Conservation (phyloP, 2,113 vertebrate genomes). For the Andinoacara biseriatus region DNA sequence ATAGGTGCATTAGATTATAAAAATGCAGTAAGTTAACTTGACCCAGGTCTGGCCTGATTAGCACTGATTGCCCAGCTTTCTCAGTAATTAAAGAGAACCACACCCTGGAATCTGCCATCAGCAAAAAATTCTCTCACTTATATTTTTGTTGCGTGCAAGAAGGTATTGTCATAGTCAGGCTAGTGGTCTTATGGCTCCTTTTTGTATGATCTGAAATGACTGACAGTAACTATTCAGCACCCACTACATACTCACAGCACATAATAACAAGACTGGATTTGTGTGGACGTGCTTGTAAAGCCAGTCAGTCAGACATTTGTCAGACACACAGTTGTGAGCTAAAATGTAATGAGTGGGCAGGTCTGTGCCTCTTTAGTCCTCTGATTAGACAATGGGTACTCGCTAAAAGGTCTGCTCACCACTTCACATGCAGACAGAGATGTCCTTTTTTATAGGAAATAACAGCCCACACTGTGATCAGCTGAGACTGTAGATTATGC, state of each 20-base stretch:
- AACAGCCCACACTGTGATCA: constrained; percentile 5
- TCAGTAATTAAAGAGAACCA: neutral
- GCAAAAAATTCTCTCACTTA: neutral
- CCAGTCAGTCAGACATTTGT: constrained; percentile 20
- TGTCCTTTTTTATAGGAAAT: neutral
- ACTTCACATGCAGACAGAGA: constrained; percentile 23
- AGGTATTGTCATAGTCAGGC: neutral
- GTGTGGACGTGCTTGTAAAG: constrained; percentile 20
- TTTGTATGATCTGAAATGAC: constrained; percentile 23
- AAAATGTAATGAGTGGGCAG: constrained; percentile 37
- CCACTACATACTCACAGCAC: neutral
- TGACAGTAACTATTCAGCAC: constrained; percentile 27
- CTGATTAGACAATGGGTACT: constrained; percentile 38
- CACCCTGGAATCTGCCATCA: neutral
- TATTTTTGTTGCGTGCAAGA: neutral
- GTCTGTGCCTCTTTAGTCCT: constrained; percentile 19
- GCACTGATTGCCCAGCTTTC: neutral
- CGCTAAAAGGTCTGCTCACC: neutral
- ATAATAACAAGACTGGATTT: constrained; percentile 37
- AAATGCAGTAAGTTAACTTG: neutral
- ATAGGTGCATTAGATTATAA: neutral
- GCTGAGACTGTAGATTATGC: neutral
- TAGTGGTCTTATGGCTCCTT: neutral
- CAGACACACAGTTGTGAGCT: constrained; percentile 18
- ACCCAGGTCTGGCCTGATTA: neutral